Conservation (phyloP, 2,113 vertebrate species). For the Spilogale gracilis region DNA sequence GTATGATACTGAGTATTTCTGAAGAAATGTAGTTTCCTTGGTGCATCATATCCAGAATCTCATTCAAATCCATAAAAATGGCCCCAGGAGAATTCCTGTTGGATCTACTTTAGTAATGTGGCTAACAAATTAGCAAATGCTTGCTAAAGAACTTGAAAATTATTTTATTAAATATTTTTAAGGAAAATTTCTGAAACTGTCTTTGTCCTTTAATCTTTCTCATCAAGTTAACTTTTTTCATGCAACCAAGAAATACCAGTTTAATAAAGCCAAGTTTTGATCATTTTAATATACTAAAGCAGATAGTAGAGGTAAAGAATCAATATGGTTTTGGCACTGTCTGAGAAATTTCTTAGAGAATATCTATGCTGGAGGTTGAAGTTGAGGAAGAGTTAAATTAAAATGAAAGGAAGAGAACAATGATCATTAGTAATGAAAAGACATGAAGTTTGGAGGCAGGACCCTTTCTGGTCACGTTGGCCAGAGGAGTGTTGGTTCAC, state of each 20-base stretch:
- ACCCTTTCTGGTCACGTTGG: neutral
- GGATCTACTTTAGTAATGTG: neutral
- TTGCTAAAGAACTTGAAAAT: neutral
- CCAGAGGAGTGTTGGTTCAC: neutral
- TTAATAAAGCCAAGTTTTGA: constrained; percentile 45
- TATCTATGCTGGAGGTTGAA: neutral
- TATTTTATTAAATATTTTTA: constrained; percentile 10
- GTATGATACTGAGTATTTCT: neutral
- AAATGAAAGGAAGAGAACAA: constrained; percentile 24
- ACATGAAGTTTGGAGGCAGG: neutral
- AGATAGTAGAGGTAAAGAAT: neutral
- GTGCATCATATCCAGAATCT: neutral
- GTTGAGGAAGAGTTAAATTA: neutral
- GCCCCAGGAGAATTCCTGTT: neutral
- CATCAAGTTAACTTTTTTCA: neutral
- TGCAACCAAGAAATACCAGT: neutral
- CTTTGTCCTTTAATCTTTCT: neutral
- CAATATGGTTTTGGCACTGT: neutral
- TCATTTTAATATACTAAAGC: neutral
- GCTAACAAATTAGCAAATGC: neutral
- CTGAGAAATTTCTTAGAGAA: neutral
- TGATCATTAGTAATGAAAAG: neutral
- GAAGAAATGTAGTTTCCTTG: neutral
- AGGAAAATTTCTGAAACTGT: constrained; percentile 3
- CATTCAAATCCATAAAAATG: neutral